Conservation (phyloP, 1,140 invertebrate genomes). For the Papilio machaon region DNA sequence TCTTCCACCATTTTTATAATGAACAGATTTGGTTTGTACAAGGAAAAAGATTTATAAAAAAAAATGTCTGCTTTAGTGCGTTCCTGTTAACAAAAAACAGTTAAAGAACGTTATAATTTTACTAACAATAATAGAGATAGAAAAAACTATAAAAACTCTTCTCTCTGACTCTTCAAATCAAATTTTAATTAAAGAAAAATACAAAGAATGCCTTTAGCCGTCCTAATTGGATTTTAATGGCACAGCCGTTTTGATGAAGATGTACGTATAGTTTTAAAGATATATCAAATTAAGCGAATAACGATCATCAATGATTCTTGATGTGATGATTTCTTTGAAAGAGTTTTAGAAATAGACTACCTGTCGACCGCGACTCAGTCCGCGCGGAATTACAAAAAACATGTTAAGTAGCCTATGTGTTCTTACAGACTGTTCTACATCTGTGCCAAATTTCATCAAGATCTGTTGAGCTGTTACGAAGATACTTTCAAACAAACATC, state of each 20-base stretch:
- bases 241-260: neutral
- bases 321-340: too few species aligned
- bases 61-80: neutral
- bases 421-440: too few species aligned
- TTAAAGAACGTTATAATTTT: neutral
- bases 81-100: too few species aligned
- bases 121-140: neutral
- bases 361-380: too few species aligned
- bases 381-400: too few species aligned
- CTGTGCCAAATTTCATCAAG: too few species aligned
- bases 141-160: neutral
- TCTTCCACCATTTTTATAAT: neutral
- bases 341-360: too few species aligned
- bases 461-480: too few species aligned
- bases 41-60: too few species aligned
- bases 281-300: neutral
- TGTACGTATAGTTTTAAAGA: neutral
- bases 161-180: neutral
- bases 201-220: neutral
- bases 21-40: neutral
- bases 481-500: too few species aligned
- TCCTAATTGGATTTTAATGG: conserved; percentile 17
- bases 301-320: too few species aligned
- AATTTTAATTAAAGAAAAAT: neutral
- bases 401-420: too few species aligned